phyloP scores from a whole-genome alignment of 2,888 invertebrate species.

The Zaprionus obscuricornis region DNA sequence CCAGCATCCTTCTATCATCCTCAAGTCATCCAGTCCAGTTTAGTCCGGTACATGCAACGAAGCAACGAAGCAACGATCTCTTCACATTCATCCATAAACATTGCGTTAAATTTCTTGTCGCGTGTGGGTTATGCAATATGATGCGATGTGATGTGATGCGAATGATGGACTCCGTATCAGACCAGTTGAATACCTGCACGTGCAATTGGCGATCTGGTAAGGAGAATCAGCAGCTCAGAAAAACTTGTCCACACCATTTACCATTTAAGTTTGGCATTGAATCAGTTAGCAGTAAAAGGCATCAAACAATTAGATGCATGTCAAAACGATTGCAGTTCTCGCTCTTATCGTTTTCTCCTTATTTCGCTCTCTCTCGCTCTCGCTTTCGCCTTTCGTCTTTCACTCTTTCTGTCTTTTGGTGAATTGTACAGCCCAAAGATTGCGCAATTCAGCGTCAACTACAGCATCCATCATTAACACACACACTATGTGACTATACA shows the following conservation, averaged over 20 bases:
- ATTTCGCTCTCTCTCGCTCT: not conserved
- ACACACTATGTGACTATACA: too few species aligned
- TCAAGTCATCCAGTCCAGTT: too few species aligned
- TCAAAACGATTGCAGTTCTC: slow-evolving; percentile 52
- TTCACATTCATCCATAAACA: slow-evolving; percentile 5
- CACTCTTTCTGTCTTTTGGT: not conserved
- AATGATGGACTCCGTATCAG: slow-evolving; percentile 9
- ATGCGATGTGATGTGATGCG: slow-evolving; percentile 8
- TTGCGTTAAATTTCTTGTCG: slow-evolving; percentile 71
- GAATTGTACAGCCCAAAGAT: slow-evolving; percentile 13
- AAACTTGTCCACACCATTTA: slow-evolving; percentile 64
- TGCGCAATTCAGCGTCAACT: slow-evolving; percentile 11
- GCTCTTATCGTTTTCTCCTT: slow-evolving; percentile 7
- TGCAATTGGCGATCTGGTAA: slow-evolving; percentile 48
- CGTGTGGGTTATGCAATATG: slow-evolving; percentile 71
- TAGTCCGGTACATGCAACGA: too few species aligned
- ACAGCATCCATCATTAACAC: slow-evolving; percentile 7
- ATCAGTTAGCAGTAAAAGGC: slow-evolving; percentile 69
- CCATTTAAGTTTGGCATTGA: slow-evolving; percentile 38
- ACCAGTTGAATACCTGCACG: slow-evolving; percentile 64
- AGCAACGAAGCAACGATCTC: not conserved
- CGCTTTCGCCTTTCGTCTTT: not conserved
- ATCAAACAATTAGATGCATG: slow-evolving; percentile 71
- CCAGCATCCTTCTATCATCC: too few species aligned
- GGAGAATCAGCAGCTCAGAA: slow-evolving; percentile 46